Evolutionary conservation across 1,140 invertebrate species (phyloP), one percentile per base, ranked within the genome.

Genomic region (Capitella teleta): DNA sequence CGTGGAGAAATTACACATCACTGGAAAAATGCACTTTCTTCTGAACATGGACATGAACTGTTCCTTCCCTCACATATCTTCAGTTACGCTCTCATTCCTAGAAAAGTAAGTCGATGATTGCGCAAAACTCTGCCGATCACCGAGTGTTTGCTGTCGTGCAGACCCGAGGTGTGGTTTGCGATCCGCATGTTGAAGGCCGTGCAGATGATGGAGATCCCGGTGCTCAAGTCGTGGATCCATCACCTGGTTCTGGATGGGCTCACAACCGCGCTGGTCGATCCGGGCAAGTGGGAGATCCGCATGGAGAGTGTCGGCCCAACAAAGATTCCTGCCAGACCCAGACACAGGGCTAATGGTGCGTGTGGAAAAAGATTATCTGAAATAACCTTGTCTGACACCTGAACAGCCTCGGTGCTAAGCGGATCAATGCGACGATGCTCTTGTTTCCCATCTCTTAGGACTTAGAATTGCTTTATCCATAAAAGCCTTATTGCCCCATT

Each of bases 141-240:
- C 16, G 16, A 34, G 10, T 16, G 10, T 34, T 34, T 34, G 32
- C 16, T 12, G 32, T 10, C 10, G 32, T 12, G 23, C 56, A 72
- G 77, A 47, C 77, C 77, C 28, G 72, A 79, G 49, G 74, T 79
- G 24, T 77, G 74, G 66, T 79, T 79, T 61, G 76, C 73, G 54
- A 64, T 78, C 14, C 69, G 68, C 21, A 66, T 77, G 5, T 54
- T 78, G 37, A 73, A 68, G 55, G 60, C 72, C 3, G 65, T 78
- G 21, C 75, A 78, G 46, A 68, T 78, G 62, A 78, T 77, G 76
- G 76, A 78, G 47, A 66, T 78, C 51, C 77, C 77, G 10, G 55
- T 77, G 23, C 62, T 79, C n/a, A 78, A 78, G 53, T 75, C 70
- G 12, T 78, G 77, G 77, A 73, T 78, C 41, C 74, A 78, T 53